phyloP scores from a whole-genome alignment of 2,113 vertebrate genomes.

The Bothrops jararaca region DNA sequence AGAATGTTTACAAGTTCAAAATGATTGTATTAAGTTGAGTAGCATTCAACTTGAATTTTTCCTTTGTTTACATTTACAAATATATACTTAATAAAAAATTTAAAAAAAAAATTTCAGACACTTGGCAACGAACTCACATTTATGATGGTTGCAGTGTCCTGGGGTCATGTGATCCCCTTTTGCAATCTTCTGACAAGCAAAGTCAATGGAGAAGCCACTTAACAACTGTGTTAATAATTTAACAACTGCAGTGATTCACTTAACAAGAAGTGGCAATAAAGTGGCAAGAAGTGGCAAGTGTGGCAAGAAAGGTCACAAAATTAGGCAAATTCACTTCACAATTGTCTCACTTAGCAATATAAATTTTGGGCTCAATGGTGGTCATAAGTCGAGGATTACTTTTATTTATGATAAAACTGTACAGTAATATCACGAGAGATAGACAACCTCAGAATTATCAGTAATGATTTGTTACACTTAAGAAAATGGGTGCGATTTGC shows the following conservation, averaged over 20 bases:
- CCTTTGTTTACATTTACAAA: too few species aligned
- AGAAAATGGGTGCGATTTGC: neutral
- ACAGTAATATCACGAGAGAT: neutral
- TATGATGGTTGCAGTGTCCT: neutral
- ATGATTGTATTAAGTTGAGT: too few species aligned
- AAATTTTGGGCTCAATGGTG: neutral
- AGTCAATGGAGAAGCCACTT: neutral
- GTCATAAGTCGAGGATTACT: neutral
- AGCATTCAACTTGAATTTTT: too few species aligned
- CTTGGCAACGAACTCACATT: neutral
- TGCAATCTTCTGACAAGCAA: neutral
- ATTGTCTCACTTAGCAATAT: neutral
- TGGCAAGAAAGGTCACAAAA: neutral
- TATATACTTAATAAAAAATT: too few species aligned
- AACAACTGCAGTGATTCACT: neutral
- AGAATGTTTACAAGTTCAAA: too few species aligned
- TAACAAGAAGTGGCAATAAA: too few species aligned
- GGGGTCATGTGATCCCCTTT: neutral
- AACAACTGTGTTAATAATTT: neutral
- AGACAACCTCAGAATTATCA: neutral
- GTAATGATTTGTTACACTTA: neutral
- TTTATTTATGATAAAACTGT: neutral
- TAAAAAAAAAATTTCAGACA: too few species aligned
- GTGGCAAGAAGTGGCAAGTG: too few species aligned
- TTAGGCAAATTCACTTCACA: neutral